Evolutionary conservation across 2,113 vertebrate genomes (phyloP), one percentile per base, ranked within the genome.

Genomic region (Grammomys dolichurus): DNA sequence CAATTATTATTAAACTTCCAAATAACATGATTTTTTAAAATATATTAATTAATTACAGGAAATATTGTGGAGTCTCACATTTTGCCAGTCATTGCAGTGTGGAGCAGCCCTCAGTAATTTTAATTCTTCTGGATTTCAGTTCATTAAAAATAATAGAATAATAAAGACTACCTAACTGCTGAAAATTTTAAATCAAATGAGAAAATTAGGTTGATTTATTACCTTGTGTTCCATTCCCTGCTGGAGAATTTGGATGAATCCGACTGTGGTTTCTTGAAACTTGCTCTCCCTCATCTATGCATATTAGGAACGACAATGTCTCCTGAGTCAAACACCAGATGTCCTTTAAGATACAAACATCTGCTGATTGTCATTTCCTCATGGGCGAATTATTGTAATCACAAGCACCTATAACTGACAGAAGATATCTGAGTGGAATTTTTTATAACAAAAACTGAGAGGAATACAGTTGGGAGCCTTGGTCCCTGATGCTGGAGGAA

Each of bases 121-220:
- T 80, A 46, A 63, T 6, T 46, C 67, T 77, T 51, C 28, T 73
- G 91, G 90, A 78, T 88, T 93, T 85, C 31, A 80, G 3, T 94
- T 87, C n/a, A 54, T 90, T 97, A 76, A 69, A 88, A 92, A 90
- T n/a, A 94, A 20, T 54, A 82, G 46, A 78, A 65, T 63, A 85
- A 78, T 56, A 46, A 78, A 85, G 58, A 3, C 40, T 91, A 63
- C 22, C 33, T 85, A 11, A 65, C 5, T 3, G 8, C 82, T 94
- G 75, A 54, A 67, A 87, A n/a, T 24, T 77, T 24, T 80, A 91
- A n/a, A 48, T 81, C 75, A 76, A 90, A 90, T 87, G n/a, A 92
- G n/a, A 89, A 89, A 78, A 87, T 84, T 72, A 33, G 24, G 58
- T 84, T 70, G 24, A 54, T 67, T 91, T 87, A 51, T 77, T 94